Evolutionary conservation across 2,113 vertebrate genomes (phyloP).

Genomic region (Rana temporaria): DNA sequence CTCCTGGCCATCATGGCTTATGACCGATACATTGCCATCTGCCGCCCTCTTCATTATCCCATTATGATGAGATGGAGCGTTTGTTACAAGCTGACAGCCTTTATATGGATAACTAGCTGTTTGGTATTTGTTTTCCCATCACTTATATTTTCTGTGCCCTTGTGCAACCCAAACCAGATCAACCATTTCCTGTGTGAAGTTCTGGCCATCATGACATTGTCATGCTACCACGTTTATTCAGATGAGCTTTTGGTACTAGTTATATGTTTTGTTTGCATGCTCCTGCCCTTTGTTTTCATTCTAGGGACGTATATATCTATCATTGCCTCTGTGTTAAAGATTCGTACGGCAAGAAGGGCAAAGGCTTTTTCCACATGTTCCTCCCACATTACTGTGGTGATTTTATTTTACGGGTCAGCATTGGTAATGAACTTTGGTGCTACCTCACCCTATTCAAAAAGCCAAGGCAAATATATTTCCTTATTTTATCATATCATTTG

Average conservation of each 20-base stretch:
- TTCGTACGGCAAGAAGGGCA: background rate
- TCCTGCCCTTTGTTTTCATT: background rate
- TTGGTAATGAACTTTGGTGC: conserved; percentile 1
- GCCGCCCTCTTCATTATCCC: conserved; percentile 63
- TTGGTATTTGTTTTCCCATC: background rate
- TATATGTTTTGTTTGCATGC: background rate
- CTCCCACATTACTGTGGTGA: conserved; percentile 2
- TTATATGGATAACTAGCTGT: background rate
- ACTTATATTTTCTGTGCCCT: background rate
- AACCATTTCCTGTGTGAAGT: conserved; percentile 38
- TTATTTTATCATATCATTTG: conserved; percentile 11
- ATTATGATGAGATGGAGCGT: conserved; percentile 58
- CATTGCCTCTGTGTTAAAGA: background rate
- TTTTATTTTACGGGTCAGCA: background rate
- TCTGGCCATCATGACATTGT: background rate
- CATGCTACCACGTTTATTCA: background rate
- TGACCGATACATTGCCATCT: conserved; percentile 50
- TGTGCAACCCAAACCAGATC: conserved; percentile 25
- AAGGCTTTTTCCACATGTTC: conserved; percentile 23
- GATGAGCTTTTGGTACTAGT: background rate
- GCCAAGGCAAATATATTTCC: conserved; percentile 4
- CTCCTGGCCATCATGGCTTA: conserved; percentile 67
- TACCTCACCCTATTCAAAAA: background rate
- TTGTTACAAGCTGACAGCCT: background rate
- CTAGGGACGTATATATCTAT: background rate